phyloP scores from a whole-genome alignment of 2,113 vertebrate species.

The Odontesthes bonariensis region DNA sequence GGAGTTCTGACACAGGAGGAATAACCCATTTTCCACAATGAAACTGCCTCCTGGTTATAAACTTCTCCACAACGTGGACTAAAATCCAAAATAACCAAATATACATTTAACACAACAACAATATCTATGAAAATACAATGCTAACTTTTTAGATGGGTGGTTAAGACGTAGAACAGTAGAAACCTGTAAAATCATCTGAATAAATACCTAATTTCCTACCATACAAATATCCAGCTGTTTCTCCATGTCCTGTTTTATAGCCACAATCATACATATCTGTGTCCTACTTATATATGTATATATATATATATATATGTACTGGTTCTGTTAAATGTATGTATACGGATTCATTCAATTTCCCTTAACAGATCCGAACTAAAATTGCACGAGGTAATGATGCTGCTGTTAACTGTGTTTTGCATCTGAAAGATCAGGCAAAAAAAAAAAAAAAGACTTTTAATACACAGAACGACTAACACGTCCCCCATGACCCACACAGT shows the following conservation, averaged over 20 bases:
- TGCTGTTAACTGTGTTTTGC: neutral
- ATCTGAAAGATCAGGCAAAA: conserved; percentile 6
- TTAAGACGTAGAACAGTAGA: neutral
- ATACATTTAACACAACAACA: neutral
- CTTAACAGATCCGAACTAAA: conserved; percentile 21
- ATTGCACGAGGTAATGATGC: neutral
- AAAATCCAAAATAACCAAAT: neutral
- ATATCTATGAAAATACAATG: neutral
- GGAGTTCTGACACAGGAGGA: neutral
- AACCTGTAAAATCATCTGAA: neutral
- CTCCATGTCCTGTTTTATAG: neutral
- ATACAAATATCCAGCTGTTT: too few relatives aligned
- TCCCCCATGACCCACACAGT: conserved; percentile 11
- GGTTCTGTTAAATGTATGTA: neutral
- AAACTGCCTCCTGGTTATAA: conserved; percentile 13
- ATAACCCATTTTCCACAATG: neutral
- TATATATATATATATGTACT: too few relatives aligned
- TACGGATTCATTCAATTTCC: neutral
- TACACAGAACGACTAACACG: conserved; percentile 20
- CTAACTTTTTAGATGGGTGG: neutral
- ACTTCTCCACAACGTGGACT: neutral
- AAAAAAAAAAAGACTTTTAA: conserved; percentile 15
- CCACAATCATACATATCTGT: neutral
- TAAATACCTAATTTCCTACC: too few relatives aligned
- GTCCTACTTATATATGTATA: neutral